Evolutionary conservation across 2,888 invertebrate genomes (phyloP).

Genomic region (Hirtodrosophila duncani): DNA sequence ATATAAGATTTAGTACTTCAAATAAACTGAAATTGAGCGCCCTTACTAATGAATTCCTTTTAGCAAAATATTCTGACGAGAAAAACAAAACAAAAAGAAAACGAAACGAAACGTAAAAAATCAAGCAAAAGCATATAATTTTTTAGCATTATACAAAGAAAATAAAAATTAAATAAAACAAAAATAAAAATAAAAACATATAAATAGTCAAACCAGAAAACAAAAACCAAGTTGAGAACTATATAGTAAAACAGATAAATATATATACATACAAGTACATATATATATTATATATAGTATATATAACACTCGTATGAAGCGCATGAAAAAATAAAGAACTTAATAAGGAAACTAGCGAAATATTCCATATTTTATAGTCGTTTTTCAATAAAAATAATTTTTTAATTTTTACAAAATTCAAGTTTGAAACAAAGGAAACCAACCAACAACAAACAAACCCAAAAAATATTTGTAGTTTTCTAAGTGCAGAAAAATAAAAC

Average conservation of each 20-base stretch:
- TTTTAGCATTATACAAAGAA: slow-evolving; percentile 68
- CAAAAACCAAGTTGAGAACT: slow-evolving; percentile 45
- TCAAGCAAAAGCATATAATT: slow-evolving; percentile 63
- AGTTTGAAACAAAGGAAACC: slow-evolving; percentile 43
- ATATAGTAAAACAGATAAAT: slow-evolving; percentile 56
- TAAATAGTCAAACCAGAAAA: slow-evolving; percentile 46
- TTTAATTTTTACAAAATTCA: slow-evolving; percentile 73
- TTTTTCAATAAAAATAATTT: slow-evolving; percentile 69
- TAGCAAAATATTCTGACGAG: slow-evolving; percentile 76
- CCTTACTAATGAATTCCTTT: slow-evolving; percentile 76
- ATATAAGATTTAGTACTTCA: slow-evolving; percentile 55
- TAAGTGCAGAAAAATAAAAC: slow-evolving; percentile 43
- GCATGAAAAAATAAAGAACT: slow-evolving; percentile 36
- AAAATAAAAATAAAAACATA: slow-evolving; percentile 36
- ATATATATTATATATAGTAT: slow-evolving; percentile 34
- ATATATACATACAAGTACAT: slow-evolving; percentile 42
- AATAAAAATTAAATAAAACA: slow-evolving; percentile 29
- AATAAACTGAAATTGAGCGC: slow-evolving; percentile 62
- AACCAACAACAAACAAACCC: slow-evolving; percentile 13
- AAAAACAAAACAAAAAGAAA: slow-evolving; percentile 18
- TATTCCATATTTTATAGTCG: slow-evolving; percentile 70
- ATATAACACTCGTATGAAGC: slow-evolving; percentile 42
- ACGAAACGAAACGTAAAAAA: slow-evolving; percentile 21
- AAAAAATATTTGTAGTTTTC: slow-evolving; percentile 65
- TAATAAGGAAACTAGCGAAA: slow-evolving; percentile 57